A percentile compares a stretch with the other conserved stretches of the same genome.
Conservation (phyloP, 2,113 vertebrate species). For the Lutjanus erythropterus region DNA sequence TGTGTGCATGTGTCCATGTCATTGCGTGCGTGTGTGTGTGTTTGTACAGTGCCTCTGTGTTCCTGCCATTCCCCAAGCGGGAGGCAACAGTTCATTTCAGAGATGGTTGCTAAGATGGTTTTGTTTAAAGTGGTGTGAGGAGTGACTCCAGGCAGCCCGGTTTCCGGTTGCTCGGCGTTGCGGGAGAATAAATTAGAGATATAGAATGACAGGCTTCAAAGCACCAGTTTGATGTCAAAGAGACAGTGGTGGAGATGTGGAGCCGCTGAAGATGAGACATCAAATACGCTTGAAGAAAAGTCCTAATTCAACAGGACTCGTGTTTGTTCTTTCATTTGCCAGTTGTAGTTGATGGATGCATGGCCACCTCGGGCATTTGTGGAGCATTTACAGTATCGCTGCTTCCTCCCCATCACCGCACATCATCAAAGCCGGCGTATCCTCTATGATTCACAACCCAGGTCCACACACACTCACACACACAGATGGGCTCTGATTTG, state of each 20-base stretch:
- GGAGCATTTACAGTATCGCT: conserved; percentile 30
- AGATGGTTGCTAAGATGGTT: conserved; percentile 59
- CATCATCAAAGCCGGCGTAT: conserved; percentile 26
- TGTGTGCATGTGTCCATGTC: conserved; percentile 29
- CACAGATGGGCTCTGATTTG: conserved; percentile 36
- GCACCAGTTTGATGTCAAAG: conserved; percentile 48
- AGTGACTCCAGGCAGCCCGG: conserved; percentile 62
- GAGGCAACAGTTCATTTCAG: conserved; percentile 70
- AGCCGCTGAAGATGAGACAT: conserved; percentile 36
- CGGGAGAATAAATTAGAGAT: conserved; percentile 64
- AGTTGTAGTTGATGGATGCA: conserved; percentile 50
- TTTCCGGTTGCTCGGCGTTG: conserved; percentile 58
- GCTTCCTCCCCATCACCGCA: conserved; percentile 18
- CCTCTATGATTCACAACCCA: conserved; percentile 16
- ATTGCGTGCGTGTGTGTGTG: conserved; percentile 37
- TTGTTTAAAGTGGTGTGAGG: conserved; percentile 72
- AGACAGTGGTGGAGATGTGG: conserved; percentile 47
- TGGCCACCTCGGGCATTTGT: conserved; percentile 16
- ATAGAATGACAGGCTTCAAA: conserved; percentile 70
- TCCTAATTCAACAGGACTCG: conserved; percentile 9
- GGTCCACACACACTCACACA: conserved; percentile 11
- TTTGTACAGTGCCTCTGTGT: conserved; percentile 44
- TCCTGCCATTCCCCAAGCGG: conserved; percentile 51
- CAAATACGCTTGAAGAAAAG: conserved; percentile 15
- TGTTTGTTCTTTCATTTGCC: conserved; percentile 45